Evolutionary conservation across 1,140 invertebrate genomes (phyloP), one percentile per base, ranked within the genome.

Genomic region (Papilio helenus): DNA sequence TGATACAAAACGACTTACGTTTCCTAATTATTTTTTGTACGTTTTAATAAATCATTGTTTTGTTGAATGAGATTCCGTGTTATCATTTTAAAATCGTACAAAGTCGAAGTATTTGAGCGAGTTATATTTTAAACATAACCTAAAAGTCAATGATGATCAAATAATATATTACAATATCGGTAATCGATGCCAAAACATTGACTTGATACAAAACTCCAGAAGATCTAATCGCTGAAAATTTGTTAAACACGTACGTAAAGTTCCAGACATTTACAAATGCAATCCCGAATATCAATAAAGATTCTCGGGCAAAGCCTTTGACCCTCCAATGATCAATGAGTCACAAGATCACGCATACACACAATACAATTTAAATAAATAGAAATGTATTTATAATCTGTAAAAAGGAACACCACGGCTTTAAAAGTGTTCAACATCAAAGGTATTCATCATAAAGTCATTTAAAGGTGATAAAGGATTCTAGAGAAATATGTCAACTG

Each of bases 391-490:
- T 65, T 65, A 65, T 65, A 65, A 65, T 65, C 3, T 65, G 23
- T 34, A 29, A 65, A 65, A 65, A 65, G 61, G 12, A 65, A 26
- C 61, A 26, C 34, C 20, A 65, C 12, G 4, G 23, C 34, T 65
- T 65, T 65, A 29, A 29, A 14, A 61, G 1, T 65, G 23, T 65
- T 65, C 58, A 3, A 61, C 61, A 16, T 65, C 26, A 29, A 26
- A 65, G 23, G 61, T 10, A 65, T 65, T 18, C 61, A 65, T 65
- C 61, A 65, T 65, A 65, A 65, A 65, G 61, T 12, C 61, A 65
- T 65, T 65, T 65, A 65, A 65, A 65, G 26, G 61, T 65, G 26
- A 65, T 65, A 65, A 65, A 65, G 61, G 61, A 65, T 65, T 65
- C 61, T 65, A 65, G 61, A 29, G 26, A 65, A 65, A 65, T 34